A percentile compares a stretch with the other conserved stretches of the same genome.
These are phyloP conservation scores for Trichogramma dendrolimi DNA, from an alignment of 2,888 invertebrate genomes.

Conservation along the genomic window DNA sequence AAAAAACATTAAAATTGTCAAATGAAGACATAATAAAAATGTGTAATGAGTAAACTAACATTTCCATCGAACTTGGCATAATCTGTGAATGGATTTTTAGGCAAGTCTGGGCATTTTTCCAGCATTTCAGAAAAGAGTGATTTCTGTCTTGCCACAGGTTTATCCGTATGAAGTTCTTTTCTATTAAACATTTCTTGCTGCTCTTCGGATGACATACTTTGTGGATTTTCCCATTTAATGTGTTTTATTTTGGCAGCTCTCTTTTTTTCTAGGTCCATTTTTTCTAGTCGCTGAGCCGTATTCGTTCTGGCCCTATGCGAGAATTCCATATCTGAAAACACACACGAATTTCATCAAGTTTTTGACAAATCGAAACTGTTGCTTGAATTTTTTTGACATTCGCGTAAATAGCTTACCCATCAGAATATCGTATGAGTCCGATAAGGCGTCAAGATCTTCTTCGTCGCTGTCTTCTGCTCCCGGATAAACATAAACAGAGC, in stretches of 20 bases:
- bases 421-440: constrained; percentile 76
- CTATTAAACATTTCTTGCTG: constrained; percentile 60
- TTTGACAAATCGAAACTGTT: background rate
- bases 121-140: constrained; percentile 75
- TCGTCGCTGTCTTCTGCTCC: constrained; percentile 76
- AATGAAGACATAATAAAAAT: constrained; percentile 1
- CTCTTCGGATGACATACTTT: constrained; percentile 57
- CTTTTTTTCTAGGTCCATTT: constrained; percentile 80
- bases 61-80: constrained; percentile 91
- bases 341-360: background rate
- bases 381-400: background rate
- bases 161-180: constrained; percentile 49
- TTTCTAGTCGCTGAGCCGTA: constrained; percentile 83
- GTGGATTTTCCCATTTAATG: constrained; percentile 67
- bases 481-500: constrained; percentile 68
- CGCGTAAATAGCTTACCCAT: constrained; percentile 29
- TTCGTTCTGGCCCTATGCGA: constrained; percentile 72
- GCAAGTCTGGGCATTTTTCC: constrained; percentile 70
- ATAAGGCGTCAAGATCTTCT: constrained; percentile 65
- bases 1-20: constrained; percentile 10
- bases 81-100: constrained; percentile 81
- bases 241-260: constrained; percentile 73
- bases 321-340: constrained; percentile 51
- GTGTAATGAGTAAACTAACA: constrained; percentile 34
- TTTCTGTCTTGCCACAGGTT: constrained; percentile 40